A percentile compares a stretch with the other conserved stretches of the same genome.
These are phyloP conservation scores for Plectrocnemia conspersa DNA, from an alignment of 1,140 invertebrate genomes.

Conservation along the genomic window DNA sequence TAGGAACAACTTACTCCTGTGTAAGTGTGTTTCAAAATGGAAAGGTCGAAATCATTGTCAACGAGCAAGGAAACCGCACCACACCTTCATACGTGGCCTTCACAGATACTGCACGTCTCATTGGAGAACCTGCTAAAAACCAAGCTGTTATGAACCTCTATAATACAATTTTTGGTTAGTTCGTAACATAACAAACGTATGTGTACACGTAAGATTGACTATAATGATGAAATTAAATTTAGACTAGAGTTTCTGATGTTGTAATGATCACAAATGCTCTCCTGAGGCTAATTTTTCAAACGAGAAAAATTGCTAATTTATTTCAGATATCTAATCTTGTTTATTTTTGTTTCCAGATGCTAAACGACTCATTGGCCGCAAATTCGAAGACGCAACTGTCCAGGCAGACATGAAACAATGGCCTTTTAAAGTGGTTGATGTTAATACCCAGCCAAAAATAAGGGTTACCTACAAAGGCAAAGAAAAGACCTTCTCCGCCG, in stretches of 20 bases:
- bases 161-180: conserved; percentile 91
- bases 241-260: conserved; percentile 55
- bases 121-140: conserved; percentile 96
- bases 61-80: conserved; percentile 95
- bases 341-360: conserved; percentile 63
- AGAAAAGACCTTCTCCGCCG: conserved; percentile 83
- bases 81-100: conserved; percentile 97
- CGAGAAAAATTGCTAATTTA: neutral
- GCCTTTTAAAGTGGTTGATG: conserved; percentile 89
- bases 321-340: neutral
- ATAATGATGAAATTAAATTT: conserved; percentile 51
- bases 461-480: conserved; percentile 89
- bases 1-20: conserved; percentile 85
- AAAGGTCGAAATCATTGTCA: conserved; percentile 97
- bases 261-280: conserved; percentile 27
- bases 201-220: conserved; percentile 10
- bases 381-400: conserved; percentile 85
- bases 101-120: conserved; percentile 93
- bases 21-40: conserved; percentile 89
- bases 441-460: conserved; percentile 81
- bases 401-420: conserved; percentile 96
- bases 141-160: conserved; percentile 91
- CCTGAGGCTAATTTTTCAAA: conserved; percentile 20
- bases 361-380: conserved; percentile 87
- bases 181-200: conserved; percentile 1